Evolutionary conservation across 2,888 invertebrate species (phyloP).

Genomic region (Tillus elongatus): DNA sequence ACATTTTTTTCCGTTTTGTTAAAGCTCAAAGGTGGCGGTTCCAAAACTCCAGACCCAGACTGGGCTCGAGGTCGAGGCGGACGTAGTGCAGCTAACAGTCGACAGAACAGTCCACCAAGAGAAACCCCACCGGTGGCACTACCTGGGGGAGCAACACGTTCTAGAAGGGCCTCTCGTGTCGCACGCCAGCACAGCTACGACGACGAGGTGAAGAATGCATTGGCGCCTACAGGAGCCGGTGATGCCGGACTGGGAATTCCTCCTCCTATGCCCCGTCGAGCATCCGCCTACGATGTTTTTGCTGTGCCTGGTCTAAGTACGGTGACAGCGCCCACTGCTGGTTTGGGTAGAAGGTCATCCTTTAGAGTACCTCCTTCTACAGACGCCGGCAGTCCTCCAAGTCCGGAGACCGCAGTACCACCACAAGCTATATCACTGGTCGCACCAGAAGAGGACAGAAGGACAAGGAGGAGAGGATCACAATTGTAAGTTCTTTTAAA

Average conservation of each 20-base stretch:
- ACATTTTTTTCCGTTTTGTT: constrained; percentile 16
- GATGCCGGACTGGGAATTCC: constrained; percentile 53
- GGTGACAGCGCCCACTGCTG: constrained; percentile 33
- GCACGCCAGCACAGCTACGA: constrained; percentile 76
- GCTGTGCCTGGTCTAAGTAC: constrained; percentile 53
- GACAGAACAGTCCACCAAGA: constrained; percentile 51
- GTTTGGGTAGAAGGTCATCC: constrained; percentile 44
- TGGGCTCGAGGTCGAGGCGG: constrained; percentile 48
- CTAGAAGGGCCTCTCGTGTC: constrained; percentile 53
- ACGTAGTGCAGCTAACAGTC: constrained; percentile 55
- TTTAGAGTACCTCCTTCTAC: constrained; percentile 47
- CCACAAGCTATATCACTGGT: constrained; percentile 22
- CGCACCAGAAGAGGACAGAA: constrained; percentile 52
- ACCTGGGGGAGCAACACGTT: constrained; percentile 41
- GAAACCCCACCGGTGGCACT: constrained; percentile 36
- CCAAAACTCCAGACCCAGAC: constrained; percentile 49
- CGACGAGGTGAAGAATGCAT: constrained; percentile 49
- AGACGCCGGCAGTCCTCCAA: constrained; percentile 48
- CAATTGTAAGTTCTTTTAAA: constrained; percentile 62
- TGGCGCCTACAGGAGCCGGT: constrained; percentile 26
- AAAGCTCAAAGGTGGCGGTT: constrained; percentile 58
- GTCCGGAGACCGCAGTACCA: constrained; percentile 43
- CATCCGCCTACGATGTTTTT: constrained; percentile 79
- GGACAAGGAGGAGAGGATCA: constrained; percentile 68
- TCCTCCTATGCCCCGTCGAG: constrained; percentile 66